Base-by-base conservation (phyloP, 2,888 invertebrate species). In the Zygothrica quintamaculata region DNA sequence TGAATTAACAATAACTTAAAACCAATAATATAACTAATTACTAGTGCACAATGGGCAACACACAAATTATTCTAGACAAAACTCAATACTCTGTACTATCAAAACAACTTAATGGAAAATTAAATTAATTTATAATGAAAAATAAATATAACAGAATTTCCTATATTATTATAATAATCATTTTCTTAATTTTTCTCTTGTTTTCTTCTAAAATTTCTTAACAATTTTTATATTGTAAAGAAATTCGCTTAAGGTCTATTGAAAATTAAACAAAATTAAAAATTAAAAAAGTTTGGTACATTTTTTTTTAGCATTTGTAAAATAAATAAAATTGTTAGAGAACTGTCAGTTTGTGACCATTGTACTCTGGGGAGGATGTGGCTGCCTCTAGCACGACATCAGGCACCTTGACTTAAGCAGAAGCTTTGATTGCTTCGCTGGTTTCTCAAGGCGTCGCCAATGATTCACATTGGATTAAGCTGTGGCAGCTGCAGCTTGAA, bases 341-440 rank as follows among this genome's bases (percentile, higher is more conserved):
- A n/a, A n/a, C n/a, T n/a, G n/a, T n/a, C 18, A 22, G 18, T 22
- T 22, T 22, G n/a, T n/a, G 18, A 22, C 29, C 29, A 29, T 9
- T 29, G 29, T 29, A n/a, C 33, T 12, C 43, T 42, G 55, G 74
- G 74, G 77, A 65, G 77, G 79, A 72, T 67, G 73, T 74, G 40
- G 39, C 11, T 9, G 16, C 22, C 1, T 1, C 9, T 12, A 31
- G 16, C 16, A 16, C 15, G 3, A 13, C 12, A 18, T 44, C 29
- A 7, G 36, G 3, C 22, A 25, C 59, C 74, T 72, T 73, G 69
- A 68, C 62, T 58, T 53, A 11, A 51, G 46, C 55, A 34, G 39
- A 37, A 65, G 12, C 34, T 8, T 73, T 69, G 69, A 74, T 69
- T 69, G 74, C 64, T 68, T 74, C 46, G 69, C 58, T 71, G 71